Evolutionary conservation across 2,888 invertebrate species (phyloP), one percentile per base, ranked within the genome.

Genomic region (Troilus luridus): DNA sequence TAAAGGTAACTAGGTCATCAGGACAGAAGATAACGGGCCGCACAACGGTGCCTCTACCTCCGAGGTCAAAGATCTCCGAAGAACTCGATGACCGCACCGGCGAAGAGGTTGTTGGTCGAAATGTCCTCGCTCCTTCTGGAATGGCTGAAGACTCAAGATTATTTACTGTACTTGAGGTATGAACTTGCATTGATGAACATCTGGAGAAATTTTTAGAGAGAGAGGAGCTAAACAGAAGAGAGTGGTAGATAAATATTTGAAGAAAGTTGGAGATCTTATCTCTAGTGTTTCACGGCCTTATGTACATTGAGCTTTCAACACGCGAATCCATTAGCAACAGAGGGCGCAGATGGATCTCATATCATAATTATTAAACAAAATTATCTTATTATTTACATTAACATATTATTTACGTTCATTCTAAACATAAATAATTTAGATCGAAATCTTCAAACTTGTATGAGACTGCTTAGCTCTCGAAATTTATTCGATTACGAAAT

Each of bases 1-100:
- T 85, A 85, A 85, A 85, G 85, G 54, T 85, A 85, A 85, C 85
- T 56, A n/a, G 85, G 85, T 85, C 56, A 85, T 85, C 10, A 41
- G 85, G 85, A 12, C 85, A 41, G 72, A 8, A 8, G 72, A 77
- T 77, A 77, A 77, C 72, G 72, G 72, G 17, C 17, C 41, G 14
- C 9, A 5, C 72, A 77, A 77, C 72, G 72, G 72, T 77, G 8
- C 19, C 72, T 41, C 27, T 7, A 1, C n/a, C 21, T 19, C 17
- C 17, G 72, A 41, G 72, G 72, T 77, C 72, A 41, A 77, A 77
- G 72, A 72, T 72, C 72, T 72, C 5, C 27, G 14, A 72, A 8
- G 72, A 72, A 27, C 72, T 72, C 21, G 64, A 67, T 67, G 67
- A 67, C 67, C 67, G 67, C 12, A 14, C 24, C 67, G 3, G 1